Percentiles rank a stretch among this genome's conserved stretches.
These are phyloP conservation scores for Nansenia antarctica DNA, from an alignment of 2,113 vertebrate genomes.

Conservation along the genomic window DNA sequence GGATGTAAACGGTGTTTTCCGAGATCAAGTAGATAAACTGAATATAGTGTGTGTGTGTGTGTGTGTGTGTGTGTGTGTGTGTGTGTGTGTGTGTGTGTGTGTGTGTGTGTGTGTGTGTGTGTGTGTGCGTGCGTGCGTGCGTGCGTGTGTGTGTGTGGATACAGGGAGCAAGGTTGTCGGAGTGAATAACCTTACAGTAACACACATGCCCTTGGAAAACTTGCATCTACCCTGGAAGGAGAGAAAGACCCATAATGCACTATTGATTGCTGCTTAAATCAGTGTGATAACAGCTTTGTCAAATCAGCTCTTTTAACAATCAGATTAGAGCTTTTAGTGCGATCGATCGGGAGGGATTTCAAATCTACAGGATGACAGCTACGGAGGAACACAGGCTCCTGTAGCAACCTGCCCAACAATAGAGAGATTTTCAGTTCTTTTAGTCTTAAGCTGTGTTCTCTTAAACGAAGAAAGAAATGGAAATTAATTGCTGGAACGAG, in stretches of 20 bases:
- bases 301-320: slow-evolving; percentile 82
- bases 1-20: not conserved
- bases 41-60: not conserved
- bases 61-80: not conserved
- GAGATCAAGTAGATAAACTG: not conserved
- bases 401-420: too few species aligned
- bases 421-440: too few species aligned
- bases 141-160: not conserved
- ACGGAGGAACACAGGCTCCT: slow-evolving; percentile 44
- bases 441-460: slow-evolving; percentile 19
- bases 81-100: not conserved
- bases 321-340: slow-evolving; percentile 79
- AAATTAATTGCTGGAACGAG: slow-evolving; percentile 32
- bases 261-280: slow-evolving; percentile 78
- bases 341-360: slow-evolving; percentile 71
- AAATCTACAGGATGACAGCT: slow-evolving; percentile 70
- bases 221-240: slow-evolving; percentile 56
- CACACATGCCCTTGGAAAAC: slow-evolving; percentile 59
- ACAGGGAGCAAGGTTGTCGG: slow-evolving; percentile 22
- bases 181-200: slow-evolving; percentile 28
- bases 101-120: slow-evolving; percentile 9
- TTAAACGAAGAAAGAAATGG: slow-evolving; percentile 33
- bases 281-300: slow-evolving; percentile 81
- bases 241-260: slow-evolving; percentile 62
- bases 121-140: slow-evolving; percentile 6